Evolutionary conservation across 2,888 invertebrate genomes (phyloP).

Genomic region (Chrysolina americana): DNA sequence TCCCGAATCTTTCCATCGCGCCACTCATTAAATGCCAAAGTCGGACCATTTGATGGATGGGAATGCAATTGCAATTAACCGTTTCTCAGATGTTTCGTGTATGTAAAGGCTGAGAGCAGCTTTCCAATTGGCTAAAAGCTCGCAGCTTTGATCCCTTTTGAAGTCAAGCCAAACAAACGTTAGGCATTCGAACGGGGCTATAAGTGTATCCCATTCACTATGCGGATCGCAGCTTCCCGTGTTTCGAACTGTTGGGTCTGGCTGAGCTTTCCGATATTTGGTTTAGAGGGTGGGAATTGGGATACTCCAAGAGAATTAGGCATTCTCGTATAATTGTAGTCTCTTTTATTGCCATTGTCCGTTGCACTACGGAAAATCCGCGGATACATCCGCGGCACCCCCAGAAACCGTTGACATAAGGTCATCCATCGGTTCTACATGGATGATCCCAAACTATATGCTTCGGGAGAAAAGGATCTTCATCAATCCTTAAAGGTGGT

Average conservation of each 20-base stretch:
- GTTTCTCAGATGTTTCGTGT: conserved; percentile 57
- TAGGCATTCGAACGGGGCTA: conserved; percentile 59
- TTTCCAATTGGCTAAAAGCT: conserved; percentile 65
- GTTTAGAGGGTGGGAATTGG: not conserved
- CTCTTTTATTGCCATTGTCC: no score
- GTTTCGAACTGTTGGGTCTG: conserved; percentile 43
- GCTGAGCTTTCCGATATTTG: conserved; percentile 22
- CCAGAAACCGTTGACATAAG: no score
- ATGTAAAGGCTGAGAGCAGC: conserved; percentile 42
- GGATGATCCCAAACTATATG: no score
- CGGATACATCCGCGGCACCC: no score
- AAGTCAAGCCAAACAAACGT: conserved; percentile 58
- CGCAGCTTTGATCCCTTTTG: conserved; percentile 63
- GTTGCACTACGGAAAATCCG: no score
- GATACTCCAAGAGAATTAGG: not conserved
- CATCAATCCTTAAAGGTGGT: no score
- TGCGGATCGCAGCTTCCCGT: conserved; percentile 50
- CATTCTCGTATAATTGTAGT: no score
- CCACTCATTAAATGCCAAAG: conserved; percentile 1
- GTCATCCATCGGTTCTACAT: no score
- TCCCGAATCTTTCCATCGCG: conserved; percentile 10
- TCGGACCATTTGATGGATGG: conserved; percentile 36
- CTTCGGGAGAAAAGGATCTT: no score
- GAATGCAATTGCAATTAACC: conserved; percentile 61
- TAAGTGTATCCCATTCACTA: conserved; percentile 61